Conservation (phyloP, 2,888 invertebrate genomes). For the Sarcophaga carnaria region DNA sequence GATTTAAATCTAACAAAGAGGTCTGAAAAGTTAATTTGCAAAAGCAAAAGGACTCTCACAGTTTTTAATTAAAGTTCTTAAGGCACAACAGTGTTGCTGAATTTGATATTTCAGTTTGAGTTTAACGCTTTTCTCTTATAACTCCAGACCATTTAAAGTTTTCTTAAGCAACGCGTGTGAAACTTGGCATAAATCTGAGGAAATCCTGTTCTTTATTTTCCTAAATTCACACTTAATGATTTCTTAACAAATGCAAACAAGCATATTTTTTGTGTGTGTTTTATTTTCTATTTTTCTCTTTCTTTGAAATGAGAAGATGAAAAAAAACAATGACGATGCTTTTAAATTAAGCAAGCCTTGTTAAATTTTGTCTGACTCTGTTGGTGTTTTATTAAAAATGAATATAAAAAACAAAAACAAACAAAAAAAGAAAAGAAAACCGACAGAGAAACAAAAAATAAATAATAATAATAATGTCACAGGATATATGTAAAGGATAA, state of each 20-base stretch:
- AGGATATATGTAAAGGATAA: slow-evolving; percentile 64
- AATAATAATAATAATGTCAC: slow-evolving; percentile 57
- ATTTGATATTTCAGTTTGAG: too few relatives aligned
- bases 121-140: neutral
- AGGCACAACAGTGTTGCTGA: too few relatives aligned
- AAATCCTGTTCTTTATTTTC: slow-evolving; percentile 44
- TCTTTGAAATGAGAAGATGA: neutral
- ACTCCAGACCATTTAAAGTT: neutral
- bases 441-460: too few relatives aligned
- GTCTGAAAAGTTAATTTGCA: too few relatives aligned
- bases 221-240: slow-evolving; percentile 60
- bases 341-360: slow-evolving; percentile 63
- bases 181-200: neutral
- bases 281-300: neutral
- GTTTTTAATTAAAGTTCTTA: too few relatives aligned
- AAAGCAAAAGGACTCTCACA: too few relatives aligned
- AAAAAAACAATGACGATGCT: slow-evolving; percentile 51
- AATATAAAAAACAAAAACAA: slow-evolving; percentile 1
- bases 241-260: slow-evolving; percentile 43
- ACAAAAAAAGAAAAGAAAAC: slow-evolving; percentile 30
- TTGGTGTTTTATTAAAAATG: slow-evolving; percentile 32
- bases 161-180: neutral
- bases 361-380: slow-evolving; percentile 62
- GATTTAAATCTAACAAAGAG: too few relatives aligned
- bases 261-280: neutral